These are phyloP conservation scores for Bos javanicus DNA, from an alignment of 2,113 vertebrate genomes.

Conservation along the genomic window DNA sequence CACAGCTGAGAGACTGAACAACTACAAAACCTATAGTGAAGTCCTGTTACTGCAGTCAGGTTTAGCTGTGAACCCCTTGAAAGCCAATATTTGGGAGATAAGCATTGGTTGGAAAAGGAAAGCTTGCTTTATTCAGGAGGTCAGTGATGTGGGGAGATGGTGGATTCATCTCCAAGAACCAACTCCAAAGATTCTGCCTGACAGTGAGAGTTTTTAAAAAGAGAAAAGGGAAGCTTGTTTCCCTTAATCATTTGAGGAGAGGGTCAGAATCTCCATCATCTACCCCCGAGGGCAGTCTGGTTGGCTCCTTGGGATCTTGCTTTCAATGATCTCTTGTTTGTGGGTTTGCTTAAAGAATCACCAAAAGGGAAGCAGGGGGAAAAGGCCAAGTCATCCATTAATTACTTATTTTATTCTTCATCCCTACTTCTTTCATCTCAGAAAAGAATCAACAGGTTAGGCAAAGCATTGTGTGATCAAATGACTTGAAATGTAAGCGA, in stretches of 20 bases:
- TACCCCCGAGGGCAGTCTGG: background rate
- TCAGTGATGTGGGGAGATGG: background rate
- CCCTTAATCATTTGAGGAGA: background rate
- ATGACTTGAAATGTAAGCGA: background rate
- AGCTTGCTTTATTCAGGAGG: rapidly evolving
- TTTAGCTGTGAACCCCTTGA: rapidly evolving
- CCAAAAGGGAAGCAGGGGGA: background rate
- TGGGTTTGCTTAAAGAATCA: background rate
- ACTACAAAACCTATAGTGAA: rapidly evolving
- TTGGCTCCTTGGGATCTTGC: background rate
- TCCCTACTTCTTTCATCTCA: background rate
- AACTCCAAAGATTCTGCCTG: background rate
- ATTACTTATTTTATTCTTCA: background rate
- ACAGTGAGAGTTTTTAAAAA: background rate
- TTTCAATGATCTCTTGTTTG: background rate
- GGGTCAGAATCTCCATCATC: background rate
- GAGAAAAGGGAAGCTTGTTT: background rate
- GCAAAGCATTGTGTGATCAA: background rate
- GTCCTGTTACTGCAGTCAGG: background rate
- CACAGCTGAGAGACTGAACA: background rate
- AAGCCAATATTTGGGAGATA: background rate
- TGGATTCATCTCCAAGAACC: background rate
- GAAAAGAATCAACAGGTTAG: background rate
- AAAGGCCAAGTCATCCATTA: background rate
- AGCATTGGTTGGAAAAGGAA: background rate